These are phyloP conservation scores for Notamacropus eugenii DNA, from an alignment of 2,797 vertebrate genomes.

Conservation along the genomic window DNA sequence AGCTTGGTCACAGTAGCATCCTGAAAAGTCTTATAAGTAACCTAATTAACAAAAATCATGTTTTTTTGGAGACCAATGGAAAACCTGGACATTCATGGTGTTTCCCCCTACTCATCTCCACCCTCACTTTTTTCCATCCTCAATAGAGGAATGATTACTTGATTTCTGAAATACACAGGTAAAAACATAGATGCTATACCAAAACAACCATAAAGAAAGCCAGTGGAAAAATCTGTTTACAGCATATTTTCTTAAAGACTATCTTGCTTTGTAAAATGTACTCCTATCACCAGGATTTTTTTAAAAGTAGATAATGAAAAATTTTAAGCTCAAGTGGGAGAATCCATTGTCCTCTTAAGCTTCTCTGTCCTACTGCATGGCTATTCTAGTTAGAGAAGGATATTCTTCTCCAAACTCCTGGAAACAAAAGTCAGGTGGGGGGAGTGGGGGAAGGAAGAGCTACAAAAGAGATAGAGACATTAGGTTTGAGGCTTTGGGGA, in stretches of 20 bases:
- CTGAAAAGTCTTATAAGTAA: neutral
- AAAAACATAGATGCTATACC: neutral
- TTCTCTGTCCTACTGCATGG: neutral
- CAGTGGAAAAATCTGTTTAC: neutral
- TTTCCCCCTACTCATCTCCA: neutral
- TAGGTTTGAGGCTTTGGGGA: neutral
- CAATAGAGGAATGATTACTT: neutral
- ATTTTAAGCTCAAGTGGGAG: neutral
- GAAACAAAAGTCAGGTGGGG: neutral
- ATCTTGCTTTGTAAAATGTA: neutral
- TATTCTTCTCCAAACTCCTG: neutral
- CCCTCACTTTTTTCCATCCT: neutral
- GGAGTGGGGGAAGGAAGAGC: neutral
- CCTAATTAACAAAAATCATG: neutral
- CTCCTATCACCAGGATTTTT: neutral
- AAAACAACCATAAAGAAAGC: neutral
- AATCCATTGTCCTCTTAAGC: neutral
- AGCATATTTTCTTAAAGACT: neutral
- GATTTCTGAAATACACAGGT: neutral
- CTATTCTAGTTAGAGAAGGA: neutral
- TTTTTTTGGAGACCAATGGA: neutral
- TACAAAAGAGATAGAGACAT: neutral
- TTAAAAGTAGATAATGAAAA: neutral
- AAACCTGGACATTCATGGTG: fast-evolving
- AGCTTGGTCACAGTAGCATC: neutral